Conservation (phyloP, 1,140 invertebrate genomes). For the Palaemon carinicauda region DNA sequence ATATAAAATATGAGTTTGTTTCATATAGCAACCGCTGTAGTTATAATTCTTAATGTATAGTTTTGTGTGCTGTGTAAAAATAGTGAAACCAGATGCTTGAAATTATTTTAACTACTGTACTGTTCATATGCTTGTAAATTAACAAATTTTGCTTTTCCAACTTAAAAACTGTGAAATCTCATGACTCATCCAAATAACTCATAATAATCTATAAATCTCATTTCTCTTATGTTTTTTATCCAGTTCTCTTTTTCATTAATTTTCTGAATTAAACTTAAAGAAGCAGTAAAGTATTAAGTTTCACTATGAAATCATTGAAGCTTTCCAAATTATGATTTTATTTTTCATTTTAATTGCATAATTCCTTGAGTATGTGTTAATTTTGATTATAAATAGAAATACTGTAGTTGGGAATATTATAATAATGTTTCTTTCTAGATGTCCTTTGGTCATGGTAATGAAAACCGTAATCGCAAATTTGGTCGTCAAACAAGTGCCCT, state of each 20-base stretch:
- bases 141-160: background rate
- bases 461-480: conserved; percentile 59
- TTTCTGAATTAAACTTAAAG: too few species aligned
- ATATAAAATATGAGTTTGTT: too few species aligned
- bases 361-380: background rate
- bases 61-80: too few species aligned
- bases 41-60: background rate
- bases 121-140: too few species aligned
- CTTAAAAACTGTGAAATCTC: background rate
- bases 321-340: background rate
- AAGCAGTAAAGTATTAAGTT: too few species aligned
- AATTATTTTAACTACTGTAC: too few species aligned
- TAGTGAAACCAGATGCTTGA: too few species aligned
- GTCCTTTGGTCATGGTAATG: conserved; percentile 43
- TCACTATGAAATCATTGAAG: too few species aligned
- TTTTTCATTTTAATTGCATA: too few species aligned
- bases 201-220: too few species aligned
- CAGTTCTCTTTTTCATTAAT: background rate
- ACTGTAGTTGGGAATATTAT: background rate
- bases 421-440: conserved; percentile 26
- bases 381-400: background rate
- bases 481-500: conserved; percentile 59
- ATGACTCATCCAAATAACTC: too few species aligned
- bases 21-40: too few species aligned
- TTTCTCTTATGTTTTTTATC: background rate